Base-by-base conservation (phyloP, 1,140 invertebrate species). In the Megalonaias nervosa region DNA sequence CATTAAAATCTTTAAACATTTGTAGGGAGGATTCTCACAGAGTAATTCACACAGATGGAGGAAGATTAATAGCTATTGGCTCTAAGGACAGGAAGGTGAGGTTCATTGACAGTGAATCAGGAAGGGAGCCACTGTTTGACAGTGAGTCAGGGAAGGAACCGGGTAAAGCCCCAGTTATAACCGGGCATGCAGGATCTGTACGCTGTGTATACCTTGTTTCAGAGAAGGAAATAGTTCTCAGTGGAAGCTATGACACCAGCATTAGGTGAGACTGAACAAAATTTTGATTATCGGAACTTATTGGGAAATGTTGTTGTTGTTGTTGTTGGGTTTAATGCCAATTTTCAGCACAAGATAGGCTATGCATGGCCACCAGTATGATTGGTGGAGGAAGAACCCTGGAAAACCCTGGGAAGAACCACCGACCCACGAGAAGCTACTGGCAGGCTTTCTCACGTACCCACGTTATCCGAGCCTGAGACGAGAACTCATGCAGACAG, bases 211-310 rank as follows among this genome's bases (percentile, higher is more conserved):
- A 81, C 70, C 74, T 91, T 5, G 79, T 84, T 79, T 83, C 88
- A 71, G 77, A 85, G 21, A 83, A 86, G 66, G 84, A 84, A 19
- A 78, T 87, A 17, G 85, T 91, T 13, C 81, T 91, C 15, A 90
- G 87, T 81, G 90, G 90, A 23, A 91, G 90, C 78, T 91, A 90
- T 84, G 90, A 91, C 70, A 91, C 89, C 26, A 91, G 89, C 75
- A 88, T 91, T 19, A 86, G 90, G 88, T 90, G 75, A 60, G 72
- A 64, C 11, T 57, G 55, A 21, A 38, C 2, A 48, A 48, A 48
- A 48, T 48, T 9, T 48, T 48, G 38, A 48, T 48, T 48, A 48
- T 48, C 6, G 6, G 38, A 48, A 48, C 9, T 48, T 48, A 11
- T 6, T 48, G 31, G 31, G 31, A 5, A 31, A 31, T 5, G 5